These are phyloP conservation scores for Miopithecus talapoin DNA, from an alignment of 2,797 vertebrate species.

Conservation along the genomic window DNA sequence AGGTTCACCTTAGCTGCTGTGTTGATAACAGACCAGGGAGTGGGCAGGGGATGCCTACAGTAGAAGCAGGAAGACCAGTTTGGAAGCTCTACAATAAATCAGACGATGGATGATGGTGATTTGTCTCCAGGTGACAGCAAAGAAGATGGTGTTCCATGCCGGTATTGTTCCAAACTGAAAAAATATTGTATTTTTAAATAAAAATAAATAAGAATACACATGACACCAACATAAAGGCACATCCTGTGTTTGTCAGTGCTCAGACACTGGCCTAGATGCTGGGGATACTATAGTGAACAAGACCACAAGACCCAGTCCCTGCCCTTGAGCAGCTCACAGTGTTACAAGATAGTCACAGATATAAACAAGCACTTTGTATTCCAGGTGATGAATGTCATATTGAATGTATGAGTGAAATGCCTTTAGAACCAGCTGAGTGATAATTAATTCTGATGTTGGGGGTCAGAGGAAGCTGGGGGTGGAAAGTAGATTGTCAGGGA, in stretches of 20 bases:
- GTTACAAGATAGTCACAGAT: neutral
- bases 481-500: neutral
- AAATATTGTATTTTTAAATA: neutral
- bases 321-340: neutral
- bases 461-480: neutral
- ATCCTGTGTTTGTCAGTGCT: neutral
- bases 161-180: conserved; percentile 5
- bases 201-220: neutral
- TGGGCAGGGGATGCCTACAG: neutral
- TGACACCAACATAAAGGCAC: neutral
- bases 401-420: neutral
- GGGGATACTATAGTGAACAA: neutral
- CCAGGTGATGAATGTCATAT: neutral
- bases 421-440: conserved; percentile 12
- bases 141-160: neutral
- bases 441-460: neutral
- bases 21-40: neutral
- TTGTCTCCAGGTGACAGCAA: conserved; percentile 4
- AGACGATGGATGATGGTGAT: neutral
- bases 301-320: neutral
- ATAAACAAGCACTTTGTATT: neutral
- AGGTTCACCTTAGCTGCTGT: neutral
- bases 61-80: neutral
- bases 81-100: neutral
- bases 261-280: neutral